Conservation (phyloP, 2,888 invertebrate genomes). For the Teinopalpus imperialis region DNA sequence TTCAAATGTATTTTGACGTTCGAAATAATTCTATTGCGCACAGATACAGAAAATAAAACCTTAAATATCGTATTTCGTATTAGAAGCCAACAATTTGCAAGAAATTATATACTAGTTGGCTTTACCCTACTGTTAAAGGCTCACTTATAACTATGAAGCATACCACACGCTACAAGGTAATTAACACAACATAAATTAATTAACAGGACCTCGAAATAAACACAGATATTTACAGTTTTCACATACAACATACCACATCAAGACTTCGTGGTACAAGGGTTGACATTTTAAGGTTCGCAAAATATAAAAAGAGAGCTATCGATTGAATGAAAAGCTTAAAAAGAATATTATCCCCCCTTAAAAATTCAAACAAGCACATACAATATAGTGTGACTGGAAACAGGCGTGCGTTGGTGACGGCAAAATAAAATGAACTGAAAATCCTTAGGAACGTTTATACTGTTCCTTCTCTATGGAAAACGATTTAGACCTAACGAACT, state of each 20-base stretch:
- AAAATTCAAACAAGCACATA: too few relatives aligned
- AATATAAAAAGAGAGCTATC: constrained; percentile 12
- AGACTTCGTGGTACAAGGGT: not conserved
- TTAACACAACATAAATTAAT: constrained; percentile 64
- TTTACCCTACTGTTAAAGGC: constrained; percentile 38
- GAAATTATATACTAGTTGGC: constrained; percentile 24
- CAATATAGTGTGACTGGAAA: too few relatives aligned
- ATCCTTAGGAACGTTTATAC: not conserved
- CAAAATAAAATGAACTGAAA: too few relatives aligned
- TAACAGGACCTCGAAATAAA: constrained; percentile 42
- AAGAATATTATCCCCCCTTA: too few relatives aligned
- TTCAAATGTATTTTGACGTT: too few relatives aligned
- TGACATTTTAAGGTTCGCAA: not conserved
- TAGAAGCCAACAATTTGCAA: constrained; percentile 21
- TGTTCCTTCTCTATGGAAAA: too few relatives aligned
- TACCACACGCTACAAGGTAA: constrained; percentile 43
- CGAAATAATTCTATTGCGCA: not conserved
- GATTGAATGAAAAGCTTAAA: not conserved
- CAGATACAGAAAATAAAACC: constrained; percentile 2
- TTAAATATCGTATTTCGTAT: constrained; percentile 5
- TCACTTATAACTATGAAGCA: constrained; percentile 46
- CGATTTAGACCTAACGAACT: too few relatives aligned
- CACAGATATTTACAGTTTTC: constrained; percentile 59
- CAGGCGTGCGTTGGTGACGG: too few relatives aligned
- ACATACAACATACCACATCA: constrained; percentile 4